Base-by-base conservation (phyloP, 2,888 invertebrate species). In the Eledona agricola region DNA sequence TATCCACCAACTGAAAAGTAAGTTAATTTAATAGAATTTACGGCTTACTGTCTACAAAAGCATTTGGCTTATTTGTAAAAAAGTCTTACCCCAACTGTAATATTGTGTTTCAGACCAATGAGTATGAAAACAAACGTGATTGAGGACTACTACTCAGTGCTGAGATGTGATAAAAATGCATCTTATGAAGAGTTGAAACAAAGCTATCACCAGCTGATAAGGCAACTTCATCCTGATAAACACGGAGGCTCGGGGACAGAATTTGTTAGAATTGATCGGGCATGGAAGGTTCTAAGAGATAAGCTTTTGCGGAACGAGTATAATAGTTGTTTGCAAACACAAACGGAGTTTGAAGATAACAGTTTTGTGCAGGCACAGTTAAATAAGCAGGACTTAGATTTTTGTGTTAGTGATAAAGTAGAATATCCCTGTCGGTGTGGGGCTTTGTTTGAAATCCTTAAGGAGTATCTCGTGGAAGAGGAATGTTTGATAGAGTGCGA, bases 371-470 rank as follows among this genome's bases (percentile, higher is more conserved):
- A 83, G 72, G 83, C 81, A 25, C 81, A 80, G 57, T 73, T 90
- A 63, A 69, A 60, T 12, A 62, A 79, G 38, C 63, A 72, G 0
- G 81, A 85, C 9, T 77, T 87, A 72, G 67, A 75, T 17, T 74
- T 71, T 55, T 67, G 77, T 42, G 62, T 69, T 20, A 67, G 72
- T 75, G 45, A 60, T 31, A 64, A 73, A 25, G 55, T 69, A 2
- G 78, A 80, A 49, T 88, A 85, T 71, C 77, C 75, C 5, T 90
- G 90, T 70, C 81, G 89, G 66, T 90, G 90, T 76, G 89, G 89
- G 60, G 84, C 85, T 20, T 69, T 74, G 35, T 85, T 86, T 72
- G 63, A 74, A 17, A 73, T 86, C 16, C 65, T 78, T 29, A 69
- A 67, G 59, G 63, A 69, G 12, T 73, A 78, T 51, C 55, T 78